Evolutionary conservation across 2,797 vertebrate species (phyloP).

Genomic region (Pygocentrus nattereri): DNA sequence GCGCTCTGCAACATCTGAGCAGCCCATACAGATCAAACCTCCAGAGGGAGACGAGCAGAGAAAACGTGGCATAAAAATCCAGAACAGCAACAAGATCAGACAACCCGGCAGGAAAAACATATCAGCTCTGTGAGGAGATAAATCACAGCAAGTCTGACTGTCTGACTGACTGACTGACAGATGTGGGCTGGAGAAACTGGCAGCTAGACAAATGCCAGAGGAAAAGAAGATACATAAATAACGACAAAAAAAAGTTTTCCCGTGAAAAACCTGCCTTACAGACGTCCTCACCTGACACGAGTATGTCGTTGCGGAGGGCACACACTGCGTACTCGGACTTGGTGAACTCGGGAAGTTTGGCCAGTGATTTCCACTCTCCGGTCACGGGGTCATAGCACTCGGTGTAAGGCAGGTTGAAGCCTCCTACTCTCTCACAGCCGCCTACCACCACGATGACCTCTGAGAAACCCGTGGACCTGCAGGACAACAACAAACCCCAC

Average conservation of each 20-base stretch:
- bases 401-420: conserved; percentile 97
- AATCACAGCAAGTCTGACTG: not conserved
- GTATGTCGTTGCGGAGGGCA: conserved; percentile 95
- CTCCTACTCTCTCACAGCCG: conserved; percentile 95
- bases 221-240: not conserved
- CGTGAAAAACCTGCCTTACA: not conserved
- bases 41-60: not conserved
- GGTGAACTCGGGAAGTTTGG: conserved; percentile 97
- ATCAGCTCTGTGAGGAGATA: not conserved
- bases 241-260: not conserved
- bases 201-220: not conserved
- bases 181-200: not conserved
- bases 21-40: not conserved
- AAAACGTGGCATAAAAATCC: not conserved
- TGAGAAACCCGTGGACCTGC: conserved; percentile 95
- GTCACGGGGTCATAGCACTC: conserved; percentile 98
- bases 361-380: conserved; percentile 97
- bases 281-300: conserved; percentile 91
- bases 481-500: conserved; percentile 1
- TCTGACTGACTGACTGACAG: not conserved
- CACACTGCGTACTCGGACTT: conserved; percentile 99
- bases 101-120: not conserved
- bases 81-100: not conserved
- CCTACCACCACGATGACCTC: conserved; percentile 99
- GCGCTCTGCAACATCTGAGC: not conserved